These are phyloP conservation scores for Baccha elongata DNA, from an alignment of 2,888 invertebrate genomes.

Conservation along the genomic window DNA sequence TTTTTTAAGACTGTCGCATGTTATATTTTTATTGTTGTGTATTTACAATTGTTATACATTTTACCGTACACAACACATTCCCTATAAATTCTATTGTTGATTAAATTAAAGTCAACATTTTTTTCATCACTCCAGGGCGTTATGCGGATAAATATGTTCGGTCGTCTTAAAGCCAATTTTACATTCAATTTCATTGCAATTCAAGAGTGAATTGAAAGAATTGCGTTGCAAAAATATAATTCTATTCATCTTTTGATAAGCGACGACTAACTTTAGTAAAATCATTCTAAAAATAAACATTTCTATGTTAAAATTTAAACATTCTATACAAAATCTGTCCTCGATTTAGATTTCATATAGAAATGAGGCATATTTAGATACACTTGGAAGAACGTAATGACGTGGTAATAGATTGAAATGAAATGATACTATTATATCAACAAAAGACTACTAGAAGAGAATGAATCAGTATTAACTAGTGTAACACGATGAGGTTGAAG, in stretches of 20 bases:
- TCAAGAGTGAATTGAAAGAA: conserved; percentile 28
- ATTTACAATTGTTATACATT: neutral
- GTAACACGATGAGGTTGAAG: neutral
- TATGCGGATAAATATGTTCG: neutral
- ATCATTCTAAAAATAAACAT: conserved; percentile 4
- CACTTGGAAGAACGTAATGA: neutral
- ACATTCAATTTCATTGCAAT: neutral
- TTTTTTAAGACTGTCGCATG: neutral
- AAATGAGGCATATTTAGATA: neutral
- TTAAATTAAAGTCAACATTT: neutral
- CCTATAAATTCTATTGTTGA: neutral
- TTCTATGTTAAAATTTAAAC: neutral
- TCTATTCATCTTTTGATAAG: conserved; percentile 19
- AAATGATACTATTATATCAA: neutral
- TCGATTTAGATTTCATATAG: neutral
- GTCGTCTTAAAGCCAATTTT: neutral
- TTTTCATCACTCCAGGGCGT: neutral
- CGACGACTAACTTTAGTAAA: neutral
- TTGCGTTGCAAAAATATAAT: conserved; percentile 45
- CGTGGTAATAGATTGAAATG: neutral
- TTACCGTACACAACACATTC: too few relatives aligned
- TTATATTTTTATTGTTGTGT: neutral
- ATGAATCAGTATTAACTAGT: neutral
- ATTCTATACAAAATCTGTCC: neutral
- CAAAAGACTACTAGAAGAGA: neutral